A percentile compares a stretch with the other conserved stretches of the same genome.
phyloP scores from a whole-genome alignment of 2,113 vertebrate species.

The Heterotilapia buettikoferi region DNA sequence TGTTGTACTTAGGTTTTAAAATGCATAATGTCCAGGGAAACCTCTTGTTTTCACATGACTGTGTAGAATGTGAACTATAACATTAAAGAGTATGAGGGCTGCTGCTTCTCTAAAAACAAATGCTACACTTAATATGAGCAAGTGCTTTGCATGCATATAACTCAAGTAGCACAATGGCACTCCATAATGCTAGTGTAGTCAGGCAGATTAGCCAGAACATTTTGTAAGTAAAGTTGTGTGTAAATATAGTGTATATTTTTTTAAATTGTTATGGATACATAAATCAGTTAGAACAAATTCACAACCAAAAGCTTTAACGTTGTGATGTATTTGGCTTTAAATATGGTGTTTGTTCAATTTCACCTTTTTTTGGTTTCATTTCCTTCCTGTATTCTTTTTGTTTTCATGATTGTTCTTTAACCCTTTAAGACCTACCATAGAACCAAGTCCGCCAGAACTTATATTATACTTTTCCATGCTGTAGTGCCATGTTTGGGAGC shows the following conservation, averaged over 20 bases:
- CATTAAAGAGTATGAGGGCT: background rate
- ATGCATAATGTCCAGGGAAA: background rate
- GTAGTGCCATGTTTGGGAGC: too few species aligned
- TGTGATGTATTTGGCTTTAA: background rate
- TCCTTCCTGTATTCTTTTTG: background rate
- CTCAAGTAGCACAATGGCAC: background rate
- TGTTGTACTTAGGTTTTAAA: background rate
- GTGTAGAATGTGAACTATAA: background rate
- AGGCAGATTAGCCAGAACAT: background rate
- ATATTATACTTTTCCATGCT: too few species aligned
- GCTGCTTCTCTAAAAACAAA: background rate
- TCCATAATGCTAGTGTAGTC: background rate
- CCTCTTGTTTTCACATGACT: background rate
- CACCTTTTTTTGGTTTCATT: background rate
- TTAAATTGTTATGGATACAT: background rate
- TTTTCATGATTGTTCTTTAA: background rate
- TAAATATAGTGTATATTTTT: background rate
- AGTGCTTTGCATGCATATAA: background rate
- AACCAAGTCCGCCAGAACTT: too few species aligned
- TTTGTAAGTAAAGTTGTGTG: background rate
- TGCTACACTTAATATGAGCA: background rate
- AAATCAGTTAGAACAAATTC: background rate
- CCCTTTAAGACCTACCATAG: too few species aligned
- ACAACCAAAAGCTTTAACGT: background rate
- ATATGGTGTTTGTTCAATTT: background rate